Evolutionary conservation across 1,140 invertebrate genomes (phyloP).

Genomic region (Pteromalus puparum): DNA sequence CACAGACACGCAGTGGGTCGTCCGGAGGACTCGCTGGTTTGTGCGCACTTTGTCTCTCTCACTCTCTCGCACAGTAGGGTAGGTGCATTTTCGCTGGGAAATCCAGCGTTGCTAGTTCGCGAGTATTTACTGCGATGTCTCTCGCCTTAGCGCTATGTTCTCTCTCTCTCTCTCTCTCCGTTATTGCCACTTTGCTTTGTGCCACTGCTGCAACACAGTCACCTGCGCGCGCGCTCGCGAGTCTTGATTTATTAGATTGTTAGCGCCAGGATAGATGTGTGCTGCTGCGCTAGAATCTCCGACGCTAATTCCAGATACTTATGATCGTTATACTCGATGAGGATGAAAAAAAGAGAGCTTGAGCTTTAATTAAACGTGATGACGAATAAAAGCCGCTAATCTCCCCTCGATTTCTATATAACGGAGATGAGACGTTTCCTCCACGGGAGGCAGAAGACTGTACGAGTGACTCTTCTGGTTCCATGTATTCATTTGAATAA

Average conservation of each 20-base stretch:
- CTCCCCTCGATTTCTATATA: too few relatives aligned
- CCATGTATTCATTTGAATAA: slow-evolving; percentile 48
- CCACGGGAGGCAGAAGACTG: too few relatives aligned
- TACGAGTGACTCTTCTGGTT: neutral
- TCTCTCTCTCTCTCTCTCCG: slow-evolving; percentile 19
- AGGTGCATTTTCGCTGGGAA: slow-evolving; percentile 23
- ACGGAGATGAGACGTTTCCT: neutral
- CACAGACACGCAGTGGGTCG: too few relatives aligned
- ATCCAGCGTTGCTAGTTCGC: slow-evolving; percentile 19
- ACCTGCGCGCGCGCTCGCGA: slow-evolving; percentile 9
- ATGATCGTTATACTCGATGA: neutral
- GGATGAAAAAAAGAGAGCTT: neutral
- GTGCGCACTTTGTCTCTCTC: slow-evolving; percentile 27
- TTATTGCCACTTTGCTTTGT: slow-evolving; percentile 50
- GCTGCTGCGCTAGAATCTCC: neutral
- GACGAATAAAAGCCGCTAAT: neutral
- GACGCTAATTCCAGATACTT: neutral
- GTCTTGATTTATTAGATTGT: slow-evolving; percentile 38
- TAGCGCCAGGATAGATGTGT: slow-evolving; percentile 17
- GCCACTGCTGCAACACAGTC: neutral
- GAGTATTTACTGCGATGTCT: slow-evolving; percentile 28
- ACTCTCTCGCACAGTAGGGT: neutral
- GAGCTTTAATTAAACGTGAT: neutral
- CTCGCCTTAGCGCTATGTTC: neutral
- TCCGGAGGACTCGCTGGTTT: neutral